phyloP scores from a whole-genome alignment of 2,888 invertebrate species.

The Galerucella nymphaeae region DNA sequence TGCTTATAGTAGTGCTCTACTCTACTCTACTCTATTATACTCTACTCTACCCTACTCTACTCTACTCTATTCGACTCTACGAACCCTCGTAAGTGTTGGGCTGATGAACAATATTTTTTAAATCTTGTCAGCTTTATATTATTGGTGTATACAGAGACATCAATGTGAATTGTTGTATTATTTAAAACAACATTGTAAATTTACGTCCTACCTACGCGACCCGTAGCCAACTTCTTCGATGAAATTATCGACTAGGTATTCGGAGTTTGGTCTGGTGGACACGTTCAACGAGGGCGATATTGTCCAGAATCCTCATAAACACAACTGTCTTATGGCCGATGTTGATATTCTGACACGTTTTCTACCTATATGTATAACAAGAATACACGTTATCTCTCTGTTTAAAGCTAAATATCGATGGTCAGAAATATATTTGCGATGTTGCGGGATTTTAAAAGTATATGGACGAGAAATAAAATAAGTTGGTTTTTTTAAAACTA shows the following conservation, averaged over 20 bases:
- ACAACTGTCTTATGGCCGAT: conserved; percentile 26
- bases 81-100: no score
- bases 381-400: conserved; percentile 6
- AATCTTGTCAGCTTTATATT: not conserved
- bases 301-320: conserved; percentile 32
- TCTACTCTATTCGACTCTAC: no score
- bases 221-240: conserved; percentile 18
- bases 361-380: conserved; percentile 24
- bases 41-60: no score
- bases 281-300: conserved; percentile 35
- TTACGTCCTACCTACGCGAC: conserved; percentile 24
- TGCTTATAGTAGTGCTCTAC: no score
- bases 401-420: not conserved
- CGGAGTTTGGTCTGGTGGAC: conserved; percentile 26
- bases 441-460: not conserved
- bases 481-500: no score
- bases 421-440: not conserved
- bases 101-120: not conserved
- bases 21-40: no score
- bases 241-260: conserved; percentile 33
- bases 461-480: no score
- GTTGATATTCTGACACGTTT: conserved; percentile 27
- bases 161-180: conserved; percentile 22
- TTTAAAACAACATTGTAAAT: conserved; percentile 30
- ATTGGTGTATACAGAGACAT: conserved; percentile 13